These are phyloP conservation scores for Idaea dimidiata DNA, from an alignment of 2,888 invertebrate species.

Conservation along the genomic window DNA sequence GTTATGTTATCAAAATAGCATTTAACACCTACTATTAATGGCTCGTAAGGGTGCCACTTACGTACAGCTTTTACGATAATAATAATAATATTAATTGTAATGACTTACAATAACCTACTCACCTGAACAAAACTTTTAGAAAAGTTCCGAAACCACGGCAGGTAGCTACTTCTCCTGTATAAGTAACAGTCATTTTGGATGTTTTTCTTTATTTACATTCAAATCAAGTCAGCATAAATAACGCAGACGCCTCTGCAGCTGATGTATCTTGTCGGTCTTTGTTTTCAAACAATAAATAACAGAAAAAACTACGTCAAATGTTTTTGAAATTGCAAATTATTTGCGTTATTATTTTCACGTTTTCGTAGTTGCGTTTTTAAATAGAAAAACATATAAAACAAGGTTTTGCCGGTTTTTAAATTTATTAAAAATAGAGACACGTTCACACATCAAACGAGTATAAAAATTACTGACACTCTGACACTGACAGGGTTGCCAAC, in stretches of 20 bases:
- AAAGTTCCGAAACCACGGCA: slow-evolving; percentile 93
- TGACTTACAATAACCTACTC: slow-evolving; percentile 39
- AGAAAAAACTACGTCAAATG: background rate
- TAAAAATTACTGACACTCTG: background rate
- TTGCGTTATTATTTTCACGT: background rate
- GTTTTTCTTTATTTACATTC: slow-evolving; percentile 3
- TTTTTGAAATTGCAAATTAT: background rate
- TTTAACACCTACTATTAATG: too few relatives aligned
- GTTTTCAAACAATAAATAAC: background rate
- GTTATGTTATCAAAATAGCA: too few relatives aligned
- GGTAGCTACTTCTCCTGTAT: slow-evolving; percentile 92
- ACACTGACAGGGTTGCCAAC: too few relatives aligned
- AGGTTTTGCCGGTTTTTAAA: background rate
- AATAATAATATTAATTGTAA: too few relatives aligned
- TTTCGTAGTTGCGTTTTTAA: background rate
- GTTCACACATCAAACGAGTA: background rate
- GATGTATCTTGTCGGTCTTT: background rate
- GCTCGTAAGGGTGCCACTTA: too few relatives aligned
- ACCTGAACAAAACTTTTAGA: slow-evolving; percentile 91
- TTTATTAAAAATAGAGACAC: background rate
- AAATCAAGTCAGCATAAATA: background rate
- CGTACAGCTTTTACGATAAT: too few relatives aligned
- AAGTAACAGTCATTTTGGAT: slow-evolving; percentile 90
- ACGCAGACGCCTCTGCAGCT: slow-evolving; percentile 5
- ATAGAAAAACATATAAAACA: background rate